These are phyloP conservation scores for Apteryx owenii DNA, from an alignment of 2,113 vertebrate genomes.

Conservation along the genomic window DNA sequence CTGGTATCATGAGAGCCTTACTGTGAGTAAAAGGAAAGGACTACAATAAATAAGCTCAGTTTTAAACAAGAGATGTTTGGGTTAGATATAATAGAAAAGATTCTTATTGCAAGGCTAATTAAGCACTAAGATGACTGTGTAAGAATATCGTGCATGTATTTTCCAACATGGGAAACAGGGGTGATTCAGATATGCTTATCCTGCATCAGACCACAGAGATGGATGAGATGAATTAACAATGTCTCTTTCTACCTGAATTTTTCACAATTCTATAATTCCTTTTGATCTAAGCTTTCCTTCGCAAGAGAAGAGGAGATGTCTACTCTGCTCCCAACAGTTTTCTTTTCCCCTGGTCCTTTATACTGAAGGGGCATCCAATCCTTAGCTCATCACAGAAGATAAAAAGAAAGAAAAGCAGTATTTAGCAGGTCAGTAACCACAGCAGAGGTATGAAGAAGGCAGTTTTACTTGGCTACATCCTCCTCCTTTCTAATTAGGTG, in stretches of 20 bases:
- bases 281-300: neutral
- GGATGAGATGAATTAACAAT: neutral
- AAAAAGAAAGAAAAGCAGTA: neutral
- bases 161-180: neutral
- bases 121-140: fast-evolving
- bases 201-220: neutral
- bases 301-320: neutral
- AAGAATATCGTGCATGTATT: neutral
- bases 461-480: neutral
- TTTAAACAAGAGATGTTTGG: neutral
- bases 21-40: neutral
- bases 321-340: neutral
- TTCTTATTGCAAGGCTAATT: neutral
- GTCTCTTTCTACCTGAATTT: neutral
- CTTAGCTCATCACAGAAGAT: neutral
- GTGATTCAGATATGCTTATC: neutral
- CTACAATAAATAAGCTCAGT: neutral
- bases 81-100: neutral
- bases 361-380: neutral
- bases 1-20: neutral
- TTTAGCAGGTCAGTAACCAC: slow-evolving; percentile 14
- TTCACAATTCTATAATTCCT: neutral
- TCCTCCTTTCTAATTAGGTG: slow-evolving; percentile 38
- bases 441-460: neutral
- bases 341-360: neutral